Percentiles rank a stretch among this genome's conserved stretches.
phyloP scores from a whole-genome alignment of 2,888 invertebrate species.

The Cryptocheilus praepositus region DNA sequence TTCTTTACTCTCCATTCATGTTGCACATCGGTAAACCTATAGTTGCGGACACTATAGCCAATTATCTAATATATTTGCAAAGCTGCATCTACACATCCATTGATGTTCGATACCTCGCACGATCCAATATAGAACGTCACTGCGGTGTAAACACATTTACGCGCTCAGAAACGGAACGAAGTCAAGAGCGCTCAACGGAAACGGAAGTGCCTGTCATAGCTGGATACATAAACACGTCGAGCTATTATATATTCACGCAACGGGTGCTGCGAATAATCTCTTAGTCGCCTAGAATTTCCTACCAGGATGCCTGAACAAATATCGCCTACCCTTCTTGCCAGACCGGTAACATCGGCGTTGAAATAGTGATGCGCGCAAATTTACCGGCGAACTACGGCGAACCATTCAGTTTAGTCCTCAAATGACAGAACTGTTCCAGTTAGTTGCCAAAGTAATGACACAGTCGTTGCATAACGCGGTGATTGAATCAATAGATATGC shows the following conservation, averaged over 20 bases:
- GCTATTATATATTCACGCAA: slow-evolving; percentile 71
- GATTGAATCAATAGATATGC: too few species aligned
- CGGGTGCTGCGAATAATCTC: slow-evolving; percentile 66
- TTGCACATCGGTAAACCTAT: too few species aligned
- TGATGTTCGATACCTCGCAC: slow-evolving; percentile 32
- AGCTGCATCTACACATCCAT: slow-evolving; percentile 16
- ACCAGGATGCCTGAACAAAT: slow-evolving; percentile 58
- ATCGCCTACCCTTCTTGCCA: slow-evolving; percentile 33
- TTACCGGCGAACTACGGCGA: slow-evolving; percentile 2
- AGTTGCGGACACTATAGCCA: not conserved
- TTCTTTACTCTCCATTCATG: too few species aligned
- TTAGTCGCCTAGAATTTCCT: slow-evolving; percentile 59
- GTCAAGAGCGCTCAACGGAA: slow-evolving; percentile 68
- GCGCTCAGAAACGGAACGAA: slow-evolving; percentile 61
- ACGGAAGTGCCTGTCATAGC: slow-evolving; percentile 74
- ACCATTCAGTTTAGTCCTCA: not conserved
- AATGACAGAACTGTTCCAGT: not conserved
- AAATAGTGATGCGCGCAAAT: not conserved
- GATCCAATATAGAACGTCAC: slow-evolving; percentile 44
- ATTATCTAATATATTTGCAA: slow-evolving; percentile 1
- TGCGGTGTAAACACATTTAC: slow-evolving; percentile 63
- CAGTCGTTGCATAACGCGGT: too few species aligned
- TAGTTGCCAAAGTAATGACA: not conserved
- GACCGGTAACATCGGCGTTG: not conserved
- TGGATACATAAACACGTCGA: slow-evolving; percentile 69